Base-by-base conservation (phyloP, 2,113 vertebrate species). In the Parotia lawesii region DNA sequence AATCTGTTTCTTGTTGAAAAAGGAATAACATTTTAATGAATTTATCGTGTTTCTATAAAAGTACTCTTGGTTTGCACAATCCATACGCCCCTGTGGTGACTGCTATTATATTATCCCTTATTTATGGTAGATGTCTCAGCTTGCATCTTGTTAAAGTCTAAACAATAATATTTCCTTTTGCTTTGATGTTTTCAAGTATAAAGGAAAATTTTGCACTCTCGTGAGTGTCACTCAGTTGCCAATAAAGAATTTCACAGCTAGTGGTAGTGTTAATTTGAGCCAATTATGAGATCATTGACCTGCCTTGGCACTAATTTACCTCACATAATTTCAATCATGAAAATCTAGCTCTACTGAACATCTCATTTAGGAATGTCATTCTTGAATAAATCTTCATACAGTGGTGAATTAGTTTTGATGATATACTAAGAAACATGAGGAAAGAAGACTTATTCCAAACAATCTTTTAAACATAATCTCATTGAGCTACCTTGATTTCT, bases 211-310 rank as follows among this genome's bases (percentile, higher is more conserved):
- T 84, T 73, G 2, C 24, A 58, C 17, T 79, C 45, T 62, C 33
- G 1, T 53, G 31, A 48, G 13, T 64, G 37, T 83, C 73, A 79
- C 21, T 88, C 44, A 58, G 23, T 22, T 35, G 40, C 11, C 4
- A 5, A 31, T 74, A 67, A 79, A 89, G n/a, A 85, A 87, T 75
- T 87, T 88, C 45, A 86, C 56, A 86, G 44, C n/a, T 65, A 71
- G 47, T 37, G 15, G 19, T 48, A 87, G 23, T 74, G 75, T 71
- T 92, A 86, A 90, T 92, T 69, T 88, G 65, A 95, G 27, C 4
- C 33, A 95, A 89, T 86, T 94, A 81, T 66, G 38, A 65, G 35
- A 77, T 91, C 54, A 44, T n/a, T 97, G 85, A 86, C 83, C 70
- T 95, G 25, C 10, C 27, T 48, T 74, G 56, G 21, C 44, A 80